Evolutionary conservation across 2,888 invertebrate species (phyloP).

Genomic region (Hylaea fasciaria): DNA sequence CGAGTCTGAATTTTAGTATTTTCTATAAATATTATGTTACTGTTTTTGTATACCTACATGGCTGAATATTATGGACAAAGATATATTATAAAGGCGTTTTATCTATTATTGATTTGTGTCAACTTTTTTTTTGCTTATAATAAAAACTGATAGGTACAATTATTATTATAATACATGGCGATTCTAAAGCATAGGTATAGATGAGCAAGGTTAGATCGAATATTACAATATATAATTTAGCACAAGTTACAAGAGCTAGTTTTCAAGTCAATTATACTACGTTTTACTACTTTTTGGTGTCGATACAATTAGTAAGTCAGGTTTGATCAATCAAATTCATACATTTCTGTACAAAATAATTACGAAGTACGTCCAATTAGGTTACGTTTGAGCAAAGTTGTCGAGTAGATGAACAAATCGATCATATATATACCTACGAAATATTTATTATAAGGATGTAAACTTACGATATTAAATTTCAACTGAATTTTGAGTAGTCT

Average conservation of each 20-base stretch:
- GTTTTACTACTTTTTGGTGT: conserved; percentile 1
- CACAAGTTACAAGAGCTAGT: conserved; percentile 12
- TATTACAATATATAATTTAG: conserved; percentile 6
- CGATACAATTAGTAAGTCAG: conserved; percentile 8
- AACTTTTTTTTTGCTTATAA: background rate
- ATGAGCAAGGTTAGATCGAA: conserved; percentile 20
- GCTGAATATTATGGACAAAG: conserved; percentile 6
- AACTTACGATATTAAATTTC: background rate
- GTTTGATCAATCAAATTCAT: conserved; percentile 2
- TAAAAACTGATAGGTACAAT: background rate
- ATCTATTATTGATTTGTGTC: conserved; percentile 1
- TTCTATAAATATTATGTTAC: conserved; percentile 1
- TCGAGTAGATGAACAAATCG: conserved; percentile 17
- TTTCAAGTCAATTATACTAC: background rate
- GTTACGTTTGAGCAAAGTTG: conserved; percentile 22
- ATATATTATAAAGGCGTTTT: conserved; percentile 14
- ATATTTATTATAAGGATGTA: conserved; percentile 8
- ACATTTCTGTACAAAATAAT: background rate
- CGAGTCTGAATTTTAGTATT: conserved; percentile 2
- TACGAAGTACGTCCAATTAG: conserved; percentile 4
- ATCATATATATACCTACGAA: conserved; percentile 10
- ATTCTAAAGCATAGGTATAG: conserved; percentile 11
- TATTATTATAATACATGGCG: background rate
- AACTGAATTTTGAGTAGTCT: background rate
- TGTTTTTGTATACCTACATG: conserved; percentile 5